phyloP scores from a whole-genome alignment of 2,888 invertebrate species.

The Papilio elwesi region DNA sequence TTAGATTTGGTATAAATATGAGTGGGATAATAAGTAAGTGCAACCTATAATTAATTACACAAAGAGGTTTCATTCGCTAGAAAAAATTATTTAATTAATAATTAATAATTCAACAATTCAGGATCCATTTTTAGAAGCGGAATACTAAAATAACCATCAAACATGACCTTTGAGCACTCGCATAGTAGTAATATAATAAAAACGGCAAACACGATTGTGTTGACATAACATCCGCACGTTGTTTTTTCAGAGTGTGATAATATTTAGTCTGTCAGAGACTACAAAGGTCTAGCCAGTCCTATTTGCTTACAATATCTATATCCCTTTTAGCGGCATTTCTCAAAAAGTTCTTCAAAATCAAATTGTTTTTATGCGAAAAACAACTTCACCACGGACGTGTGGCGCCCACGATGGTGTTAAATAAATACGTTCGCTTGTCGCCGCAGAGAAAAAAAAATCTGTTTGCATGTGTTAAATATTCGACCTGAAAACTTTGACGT shows the following conservation, averaged over 20 bases:
- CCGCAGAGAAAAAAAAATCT: conserved; percentile 42
- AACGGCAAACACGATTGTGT: conserved; percentile 17
- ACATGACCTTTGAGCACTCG: not conserved
- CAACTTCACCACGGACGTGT: conserved; percentile 32
- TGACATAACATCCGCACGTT: conserved; percentile 31
- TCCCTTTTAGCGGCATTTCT: conserved; percentile 39
- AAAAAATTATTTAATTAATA: too few species aligned
- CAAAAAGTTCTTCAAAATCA: conserved; percentile 17
- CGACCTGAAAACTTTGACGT: conserved; percentile 21
- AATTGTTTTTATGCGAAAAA: conserved; percentile 32
- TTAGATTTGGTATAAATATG: too few species aligned
- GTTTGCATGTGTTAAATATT: conserved; percentile 46
- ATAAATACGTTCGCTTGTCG: conserved; percentile 31
- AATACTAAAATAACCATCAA: not conserved
- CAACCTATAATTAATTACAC: too few species aligned
- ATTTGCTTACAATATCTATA: conserved; percentile 32
- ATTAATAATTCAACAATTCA: too few species aligned
- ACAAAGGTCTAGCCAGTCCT: conserved; percentile 22
- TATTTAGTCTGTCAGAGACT: conserved; percentile 23
- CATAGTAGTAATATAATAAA: conserved; percentile 2
- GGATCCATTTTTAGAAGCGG: not conserved
- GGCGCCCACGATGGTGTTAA: conserved; percentile 38
- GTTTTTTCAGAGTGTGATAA: conserved; percentile 25
- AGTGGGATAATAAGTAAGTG: too few species aligned
- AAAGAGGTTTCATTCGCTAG: too few species aligned